These are phyloP conservation scores for Heterodera filipjevi DNA, from an alignment of 2,888 invertebrate genomes.

Conservation along the genomic window DNA sequence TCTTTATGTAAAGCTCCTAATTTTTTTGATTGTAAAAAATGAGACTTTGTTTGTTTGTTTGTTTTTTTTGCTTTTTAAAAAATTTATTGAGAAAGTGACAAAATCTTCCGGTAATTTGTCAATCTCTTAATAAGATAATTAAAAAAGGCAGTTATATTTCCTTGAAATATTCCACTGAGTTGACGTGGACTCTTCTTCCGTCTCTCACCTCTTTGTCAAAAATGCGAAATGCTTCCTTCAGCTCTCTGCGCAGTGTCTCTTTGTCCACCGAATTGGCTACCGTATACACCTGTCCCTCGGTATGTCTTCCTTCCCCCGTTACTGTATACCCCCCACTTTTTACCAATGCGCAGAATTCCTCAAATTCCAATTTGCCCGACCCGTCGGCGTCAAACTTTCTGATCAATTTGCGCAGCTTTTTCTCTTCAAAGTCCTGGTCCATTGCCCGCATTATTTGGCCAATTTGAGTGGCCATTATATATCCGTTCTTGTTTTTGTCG, in stretches of 20 bases:
- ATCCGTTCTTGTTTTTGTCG: slow-evolving; percentile 63
- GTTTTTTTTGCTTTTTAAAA: too few species aligned
- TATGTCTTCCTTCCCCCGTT: background rate
- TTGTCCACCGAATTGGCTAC: slow-evolving; percentile 70
- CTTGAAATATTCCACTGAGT: too few species aligned
- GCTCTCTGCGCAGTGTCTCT: slow-evolving; percentile 94
- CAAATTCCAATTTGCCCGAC: slow-evolving; percentile 67
- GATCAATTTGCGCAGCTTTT: slow-evolving; percentile 62
- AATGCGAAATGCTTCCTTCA: slow-evolving; percentile 96
- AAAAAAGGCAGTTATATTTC: too few species aligned
- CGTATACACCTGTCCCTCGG: slow-evolving; percentile 50
- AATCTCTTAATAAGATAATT: too few species aligned
- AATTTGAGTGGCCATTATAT: slow-evolving; percentile 64
- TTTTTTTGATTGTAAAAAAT: too few species aligned
- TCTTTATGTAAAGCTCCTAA: too few species aligned
- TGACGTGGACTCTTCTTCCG: background rate
- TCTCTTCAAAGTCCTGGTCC: slow-evolving; percentile 56
- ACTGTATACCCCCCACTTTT: slow-evolving; percentile 37
- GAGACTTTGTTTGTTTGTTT: too few species aligned
- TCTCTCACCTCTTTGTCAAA: slow-evolving; percentile 75
- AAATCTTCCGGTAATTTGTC: too few species aligned
- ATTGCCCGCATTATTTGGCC: slow-evolving; percentile 65
- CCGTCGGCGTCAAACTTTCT: slow-evolving; percentile 65
- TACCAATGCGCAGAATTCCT: slow-evolving; percentile 67
- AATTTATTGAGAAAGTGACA: too few species aligned